phyloP scores from a whole-genome alignment of 1,140 invertebrate species.

The Magallana angulata region DNA sequence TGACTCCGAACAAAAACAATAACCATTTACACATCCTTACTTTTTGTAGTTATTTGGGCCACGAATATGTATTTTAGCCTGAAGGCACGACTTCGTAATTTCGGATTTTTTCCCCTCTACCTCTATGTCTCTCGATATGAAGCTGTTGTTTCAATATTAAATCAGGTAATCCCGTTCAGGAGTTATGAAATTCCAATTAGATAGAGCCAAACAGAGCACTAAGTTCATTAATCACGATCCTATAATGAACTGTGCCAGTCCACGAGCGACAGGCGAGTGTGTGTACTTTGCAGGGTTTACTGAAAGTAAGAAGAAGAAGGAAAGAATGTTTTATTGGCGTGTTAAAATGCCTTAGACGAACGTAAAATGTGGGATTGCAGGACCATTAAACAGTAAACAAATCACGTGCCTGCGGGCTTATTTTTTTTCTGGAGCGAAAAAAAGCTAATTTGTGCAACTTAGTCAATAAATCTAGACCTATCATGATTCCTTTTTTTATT shows the following conservation, averaged over 20 bases:
- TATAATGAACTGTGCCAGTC: not conserved
- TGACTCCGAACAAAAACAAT: not conserved
- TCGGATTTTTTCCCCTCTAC: not conserved
- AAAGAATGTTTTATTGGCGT: slow-evolving; percentile 2
- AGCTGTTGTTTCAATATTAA: not conserved
- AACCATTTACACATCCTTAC: not conserved
- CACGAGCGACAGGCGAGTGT: not conserved
- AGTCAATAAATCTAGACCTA: not conserved
- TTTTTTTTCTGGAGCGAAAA: not conserved
- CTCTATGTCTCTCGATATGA: not conserved
- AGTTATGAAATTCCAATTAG: not conserved
- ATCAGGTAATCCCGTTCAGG: not conserved
- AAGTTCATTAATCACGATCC: not conserved
- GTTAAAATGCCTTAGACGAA: not conserved
- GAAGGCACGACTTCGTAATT: not conserved
- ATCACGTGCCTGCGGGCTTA: not conserved
- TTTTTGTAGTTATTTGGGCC: not conserved
- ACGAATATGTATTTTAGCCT: not conserved
- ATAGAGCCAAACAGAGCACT: not conserved
- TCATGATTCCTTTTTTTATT: too few species aligned
- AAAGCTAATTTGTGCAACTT: not conserved
- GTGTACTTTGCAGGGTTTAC: not conserved
- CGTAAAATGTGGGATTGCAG: not conserved
- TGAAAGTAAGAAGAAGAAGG: slow-evolving; percentile 1
- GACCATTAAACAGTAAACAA: not conserved